A percentile compares a stretch with the other conserved stretches of the same genome.
phyloP scores from a whole-genome alignment of 2,797 vertebrate genomes.

The Acipenser transmontanus region DNA sequence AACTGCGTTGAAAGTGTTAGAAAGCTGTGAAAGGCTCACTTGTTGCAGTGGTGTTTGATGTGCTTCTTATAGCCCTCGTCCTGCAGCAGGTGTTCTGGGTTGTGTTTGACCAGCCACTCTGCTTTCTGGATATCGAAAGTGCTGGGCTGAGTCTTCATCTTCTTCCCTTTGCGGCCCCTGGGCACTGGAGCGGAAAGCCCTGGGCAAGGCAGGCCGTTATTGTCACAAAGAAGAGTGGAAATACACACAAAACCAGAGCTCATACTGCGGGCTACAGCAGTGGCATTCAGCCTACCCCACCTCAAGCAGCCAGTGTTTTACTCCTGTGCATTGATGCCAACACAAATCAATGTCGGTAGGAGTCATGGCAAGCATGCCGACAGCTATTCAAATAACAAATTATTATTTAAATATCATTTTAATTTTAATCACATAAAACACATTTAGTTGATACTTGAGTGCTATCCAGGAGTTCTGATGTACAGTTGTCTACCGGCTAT shows the following conservation, averaged over 20 bases:
- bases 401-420: too few relatives aligned
- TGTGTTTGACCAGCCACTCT: constrained; percentile 95
- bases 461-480: too few relatives aligned
- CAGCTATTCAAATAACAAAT: too few relatives aligned
- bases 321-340: too few relatives aligned
- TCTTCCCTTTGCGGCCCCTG: constrained; percentile 94
- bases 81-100: constrained; percentile 93
- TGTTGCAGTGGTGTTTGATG: constrained; percentile 98
- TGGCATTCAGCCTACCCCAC: too few relatives aligned
- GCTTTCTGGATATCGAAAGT: constrained; percentile 98
- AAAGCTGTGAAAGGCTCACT: constrained; percentile 66
- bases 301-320: too few relatives aligned
- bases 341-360: too few relatives aligned
- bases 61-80: constrained; percentile 98
- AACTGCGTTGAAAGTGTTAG: constrained; percentile 30
- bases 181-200: constrained; percentile 93
- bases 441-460: too few relatives aligned
- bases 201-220: constrained; percentile 29
- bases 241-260: constrained; percentile 5
- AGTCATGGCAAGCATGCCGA: too few relatives aligned
- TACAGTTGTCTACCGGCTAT: too few relatives aligned
- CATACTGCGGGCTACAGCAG: too few relatives aligned
- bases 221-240: neutral
- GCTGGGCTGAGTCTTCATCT: constrained; percentile 92
- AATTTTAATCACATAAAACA: too few relatives aligned